Evolutionary conservation across 2,888 invertebrate genomes (phyloP), one percentile per base, ranked within the genome.

Genomic region (Noctua comes): DNA sequence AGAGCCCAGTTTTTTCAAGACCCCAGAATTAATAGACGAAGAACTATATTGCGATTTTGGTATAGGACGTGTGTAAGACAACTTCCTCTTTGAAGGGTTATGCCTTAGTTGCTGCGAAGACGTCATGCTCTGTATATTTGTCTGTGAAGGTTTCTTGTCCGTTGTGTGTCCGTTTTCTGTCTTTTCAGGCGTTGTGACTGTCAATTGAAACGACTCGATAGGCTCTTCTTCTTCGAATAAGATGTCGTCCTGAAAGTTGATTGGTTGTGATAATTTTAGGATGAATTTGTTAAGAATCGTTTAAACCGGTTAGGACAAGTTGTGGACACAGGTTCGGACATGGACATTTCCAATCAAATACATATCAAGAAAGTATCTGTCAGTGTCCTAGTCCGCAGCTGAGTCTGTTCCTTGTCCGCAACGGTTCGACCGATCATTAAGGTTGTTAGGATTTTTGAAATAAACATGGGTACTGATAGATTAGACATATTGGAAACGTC

Each of bases 21-120:
- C 96, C 86, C 98, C 98, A 4, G 98, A 92, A 0, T 95, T 96
- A 7, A 97, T 96, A 0, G 97, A 97, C 0, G 97, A 97, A 0
- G 98, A 98, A 69, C 98, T 98, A 82, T 97, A 93, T 0, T 93
- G 91, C 0, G 93, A 91, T 86, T 96, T 97, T 0, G 94, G 91
- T 27, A 95, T 94, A 0, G 94, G 94, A 6, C 94, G 89, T 0
- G 95, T 90, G 40, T 95, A 93, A 0, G 96, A 96, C 1, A 96
- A 77, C 65, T 96, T 96, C 0, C 96, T 78, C 73, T 96, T 96
- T 0, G 96, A 95, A 2, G 92, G 85, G 62, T 95, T 96, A 0
- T 93, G 93, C 2, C 92, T 90, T 0, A 96, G 68, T 21, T 91
- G 94, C 5, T 92, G 91, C 0, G 94, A 91, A 0, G 92, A 84